Evolutionary conservation across 2,888 invertebrate species (phyloP), one percentile per base, ranked within the genome.

Genomic region (Vesta saturnalis): DNA sequence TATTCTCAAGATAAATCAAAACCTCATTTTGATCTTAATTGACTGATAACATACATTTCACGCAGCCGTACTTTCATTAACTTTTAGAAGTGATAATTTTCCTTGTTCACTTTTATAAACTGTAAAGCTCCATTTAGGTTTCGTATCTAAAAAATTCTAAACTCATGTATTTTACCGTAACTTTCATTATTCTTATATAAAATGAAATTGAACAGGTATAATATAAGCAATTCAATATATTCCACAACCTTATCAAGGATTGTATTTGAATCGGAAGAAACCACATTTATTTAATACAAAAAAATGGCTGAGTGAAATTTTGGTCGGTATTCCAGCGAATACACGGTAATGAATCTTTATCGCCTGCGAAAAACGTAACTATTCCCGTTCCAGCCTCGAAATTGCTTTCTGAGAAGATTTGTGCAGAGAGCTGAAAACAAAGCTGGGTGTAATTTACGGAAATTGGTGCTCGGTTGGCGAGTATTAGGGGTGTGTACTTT

Each of bases 381-480:
- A 80, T 81, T 81, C 79, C 79, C 78, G 77, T 78, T 77, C 77
- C 71, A 76, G 77, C 75, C 77, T 79, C 80, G 80, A 82, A 84
- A 85, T 84, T 84, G 85, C 84, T 85, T 85, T 85, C 82, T 80
- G 83, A 80, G 82, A 82, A 85, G 85, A 86, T 86, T 86, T 86
- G 84, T 84, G 84, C 81, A 79, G 80, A 79, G 80, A 79, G 80
- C 81, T 79, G 81, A 81, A 85, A 86, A 86, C 85, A 86, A 86
- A 85, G 85, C 84, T 83, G 82, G 83, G 83, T 85, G 84, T 85
- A 85, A 85, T 85, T 85, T 85, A 85, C 82, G 85, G 82, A 85
- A 85, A 85, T 85, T 83, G 84, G 83, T 82, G 82, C 80, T 79
- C 78, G 76, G 77, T 74, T 77, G 76, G 71, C 76, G 76, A 73